Conservation (phyloP, 2,113 vertebrate species). For the Plestiodon gilberti region DNA sequence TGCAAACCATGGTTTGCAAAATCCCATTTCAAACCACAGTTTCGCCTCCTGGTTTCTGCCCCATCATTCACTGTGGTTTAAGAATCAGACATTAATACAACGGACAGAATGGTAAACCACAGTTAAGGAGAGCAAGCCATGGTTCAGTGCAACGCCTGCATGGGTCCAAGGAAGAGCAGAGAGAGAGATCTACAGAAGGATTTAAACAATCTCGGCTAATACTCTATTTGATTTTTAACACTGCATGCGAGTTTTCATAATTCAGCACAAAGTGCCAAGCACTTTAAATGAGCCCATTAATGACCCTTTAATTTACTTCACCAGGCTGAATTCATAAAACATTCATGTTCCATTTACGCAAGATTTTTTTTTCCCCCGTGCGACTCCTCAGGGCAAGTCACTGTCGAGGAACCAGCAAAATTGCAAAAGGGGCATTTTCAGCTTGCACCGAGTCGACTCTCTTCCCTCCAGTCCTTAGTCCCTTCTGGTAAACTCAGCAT, state of each 20-base stretch:
- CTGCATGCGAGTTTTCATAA: slow-evolving; percentile 67
- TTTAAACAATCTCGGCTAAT: slow-evolving; percentile 50
- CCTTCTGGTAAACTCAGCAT: not conserved
- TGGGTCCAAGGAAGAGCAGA: not conserved
- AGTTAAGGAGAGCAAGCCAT: not conserved
- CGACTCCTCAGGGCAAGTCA: slow-evolving; percentile 63
- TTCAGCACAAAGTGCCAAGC: slow-evolving; percentile 69
- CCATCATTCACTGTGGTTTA: not conserved
- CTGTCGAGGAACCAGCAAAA: slow-evolving; percentile 51
- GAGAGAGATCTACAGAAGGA: slow-evolving; percentile 55
- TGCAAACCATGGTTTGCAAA: no score
- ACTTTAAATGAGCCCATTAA: slow-evolving; percentile 76
- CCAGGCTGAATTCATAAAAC: slow-evolving; percentile 76
- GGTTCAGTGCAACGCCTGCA: not conserved
- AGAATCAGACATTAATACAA: not conserved
- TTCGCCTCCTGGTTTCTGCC: no score
- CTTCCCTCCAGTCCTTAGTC: slow-evolving; percentile 4
- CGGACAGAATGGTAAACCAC: not conserved
- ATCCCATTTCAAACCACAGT: no score
- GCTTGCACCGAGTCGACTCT: not conserved
- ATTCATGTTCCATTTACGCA: slow-evolving; percentile 74
- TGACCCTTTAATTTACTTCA: slow-evolving; percentile 77
- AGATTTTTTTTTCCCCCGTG: slow-evolving; percentile 66
- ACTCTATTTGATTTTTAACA: slow-evolving; percentile 59
- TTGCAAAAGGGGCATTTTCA: slow-evolving; percentile 41